A percentile compares a stretch with the other conserved stretches of the same genome.
Evolutionary conservation across 2,113 vertebrate species (phyloP).

Genomic region (Hyaena hyaena): DNA sequence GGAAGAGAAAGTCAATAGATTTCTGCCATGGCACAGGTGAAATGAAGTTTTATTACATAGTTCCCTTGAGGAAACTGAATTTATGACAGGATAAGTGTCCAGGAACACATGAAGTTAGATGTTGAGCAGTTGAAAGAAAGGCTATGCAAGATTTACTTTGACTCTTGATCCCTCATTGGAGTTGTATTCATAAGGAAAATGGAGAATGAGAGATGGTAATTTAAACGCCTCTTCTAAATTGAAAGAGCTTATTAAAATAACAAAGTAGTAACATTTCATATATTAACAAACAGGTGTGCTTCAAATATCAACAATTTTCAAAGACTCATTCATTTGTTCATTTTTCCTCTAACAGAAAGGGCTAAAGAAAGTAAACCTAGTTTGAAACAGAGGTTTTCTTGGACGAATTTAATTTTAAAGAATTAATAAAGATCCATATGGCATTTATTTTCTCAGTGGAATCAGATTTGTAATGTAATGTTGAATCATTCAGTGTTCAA

Average conservation of each 20-base stretch:
- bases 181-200: conserved; percentile 42
- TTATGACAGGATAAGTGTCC: background rate
- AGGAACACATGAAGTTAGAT: background rate
- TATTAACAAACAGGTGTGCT: conserved; percentile 4
- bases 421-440: background rate
- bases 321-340: background rate
- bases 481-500: background rate
- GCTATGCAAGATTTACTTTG: background rate
- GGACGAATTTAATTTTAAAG: conserved; percentile 39
- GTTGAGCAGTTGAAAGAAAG: background rate
- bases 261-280: conserved; percentile 14
- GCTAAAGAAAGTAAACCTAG: background rate
- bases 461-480: background rate
- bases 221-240: conserved; percentile 42
- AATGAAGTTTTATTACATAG: background rate
- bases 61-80: conserved; percentile 34
- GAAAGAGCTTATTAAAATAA: conserved; percentile 46
- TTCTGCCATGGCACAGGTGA: background rate
- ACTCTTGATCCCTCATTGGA: background rate
- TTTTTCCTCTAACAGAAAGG: conserved; percentile 21
- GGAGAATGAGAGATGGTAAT: background rate
- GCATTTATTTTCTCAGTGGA: background rate
- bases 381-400: background rate
- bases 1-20: background rate
- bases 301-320: conserved; percentile 37